Base-by-base conservation (phyloP, 2,797 vertebrate genomes). In the Sternotherus odoratus region DNA sequence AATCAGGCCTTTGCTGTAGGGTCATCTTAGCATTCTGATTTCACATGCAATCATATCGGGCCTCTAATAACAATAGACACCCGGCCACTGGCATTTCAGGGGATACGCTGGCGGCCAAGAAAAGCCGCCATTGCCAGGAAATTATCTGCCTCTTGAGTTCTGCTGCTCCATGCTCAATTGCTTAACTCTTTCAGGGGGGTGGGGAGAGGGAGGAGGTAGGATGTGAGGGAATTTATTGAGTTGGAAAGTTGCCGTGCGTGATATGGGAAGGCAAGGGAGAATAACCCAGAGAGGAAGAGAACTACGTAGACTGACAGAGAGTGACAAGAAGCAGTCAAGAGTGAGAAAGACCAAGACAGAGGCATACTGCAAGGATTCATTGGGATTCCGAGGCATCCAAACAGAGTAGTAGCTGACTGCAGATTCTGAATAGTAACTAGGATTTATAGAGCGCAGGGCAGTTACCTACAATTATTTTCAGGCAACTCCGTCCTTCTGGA, bases 381-480 rank as follows among this genome's bases (percentile, higher is more conserved):
- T 79, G 79, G 88, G 88, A 89, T 92, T 78, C 5, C 1, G 79
- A 86, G 43, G 53, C 53, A 3, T 5, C 63, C 91, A 79, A 89
- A 90, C 11, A 3, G 49, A 91, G 82, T 60, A 66, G 83, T 1
- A 48, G 66, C 85, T 80, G 79, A 77, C 23, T 2, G 2, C 63
- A 0, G 7, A 13, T 36, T 16, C 77, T 83, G 80, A 82, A 81
- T 0, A 85, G 72, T 93, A 93, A 39, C 83, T 13, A 69, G 46
- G 56, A 60, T 74, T 88, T 83, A 54, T 79, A 5, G 48, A 49
- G 79, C 0, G 0, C 80, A 48, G 53, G 49, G 83, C 43, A 94
- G 78, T 54, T 28, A 79, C 89, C 93, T 74, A 79, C 75, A 82
- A 23, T 72, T 94, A 30, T 83, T 87, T 83, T 30, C 91, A 85